These are phyloP conservation scores for Andrena flavipes DNA, from an alignment of 2,888 invertebrate species.

Conservation along the genomic window DNA sequence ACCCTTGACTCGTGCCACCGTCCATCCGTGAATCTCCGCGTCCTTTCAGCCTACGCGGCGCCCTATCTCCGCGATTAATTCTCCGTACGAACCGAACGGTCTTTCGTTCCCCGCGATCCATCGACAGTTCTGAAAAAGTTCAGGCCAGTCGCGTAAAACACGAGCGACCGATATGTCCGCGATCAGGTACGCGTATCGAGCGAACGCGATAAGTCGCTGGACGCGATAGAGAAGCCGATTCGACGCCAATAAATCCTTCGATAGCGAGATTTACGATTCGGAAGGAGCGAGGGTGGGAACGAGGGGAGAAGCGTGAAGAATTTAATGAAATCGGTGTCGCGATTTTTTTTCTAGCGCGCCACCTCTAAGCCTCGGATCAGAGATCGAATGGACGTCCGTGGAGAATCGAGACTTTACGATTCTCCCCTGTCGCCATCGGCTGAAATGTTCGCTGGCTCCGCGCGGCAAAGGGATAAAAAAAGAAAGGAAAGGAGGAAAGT, in stretches of 20 bases:
- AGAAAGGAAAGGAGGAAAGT: not conserved
- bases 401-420: conserved; percentile 68
- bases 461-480: not conserved
- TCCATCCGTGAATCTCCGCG: conserved; percentile 45
- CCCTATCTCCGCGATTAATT: conserved; percentile 38
- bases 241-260: conserved; percentile 76
- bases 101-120: too few relatives aligned
- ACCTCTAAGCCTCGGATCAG: conserved; percentile 70
- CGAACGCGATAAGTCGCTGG: conserved; percentile 66
- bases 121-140: too few relatives aligned
- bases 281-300: conserved; percentile 31
- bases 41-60: conserved; percentile 14
- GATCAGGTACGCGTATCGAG: too few relatives aligned
- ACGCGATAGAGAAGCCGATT: conserved; percentile 74
- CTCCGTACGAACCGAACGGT: not conserved
- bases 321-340: conserved; percentile 75
- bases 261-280: conserved; percentile 77
- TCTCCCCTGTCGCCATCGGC: conserved; percentile 8
- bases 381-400: conserved; percentile 67
- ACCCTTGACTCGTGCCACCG: conserved; percentile 74
- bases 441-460: not conserved
- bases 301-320: conserved; percentile 67
- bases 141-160: too few relatives aligned
- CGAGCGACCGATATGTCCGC: too few relatives aligned
- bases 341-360: conserved; percentile 62